Evolutionary conservation across 2,113 vertebrate genomes (phyloP).

Genomic region (Epinephelus lanceolatus): DNA sequence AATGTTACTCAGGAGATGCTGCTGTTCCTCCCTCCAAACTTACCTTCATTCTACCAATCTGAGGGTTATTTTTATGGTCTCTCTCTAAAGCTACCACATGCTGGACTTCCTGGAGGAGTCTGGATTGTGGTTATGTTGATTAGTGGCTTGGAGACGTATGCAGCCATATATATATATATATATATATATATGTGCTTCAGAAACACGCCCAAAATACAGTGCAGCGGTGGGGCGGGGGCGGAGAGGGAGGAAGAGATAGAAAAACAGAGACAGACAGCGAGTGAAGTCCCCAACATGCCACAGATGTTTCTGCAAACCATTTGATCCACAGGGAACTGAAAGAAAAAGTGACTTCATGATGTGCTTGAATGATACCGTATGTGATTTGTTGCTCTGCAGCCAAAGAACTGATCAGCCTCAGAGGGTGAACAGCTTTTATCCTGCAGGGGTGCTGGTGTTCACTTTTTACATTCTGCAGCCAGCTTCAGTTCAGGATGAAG

Average conservation of each 20-base stretch:
- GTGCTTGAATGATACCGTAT: constrained; percentile 33
- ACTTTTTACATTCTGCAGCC: not conserved
- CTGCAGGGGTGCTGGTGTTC: not conserved
- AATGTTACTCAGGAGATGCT: constrained; percentile 15
- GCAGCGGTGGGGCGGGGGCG: not conserved
- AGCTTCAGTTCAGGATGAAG: not conserved
- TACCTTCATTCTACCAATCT: constrained; percentile 25
- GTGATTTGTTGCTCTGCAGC: constrained; percentile 9
- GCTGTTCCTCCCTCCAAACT: constrained; percentile 13
- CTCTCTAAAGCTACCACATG: constrained; percentile 39
- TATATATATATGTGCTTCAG: constrained; percentile 39
- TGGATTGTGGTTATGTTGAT: constrained; percentile 73
- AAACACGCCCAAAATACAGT: constrained; percentile 72
- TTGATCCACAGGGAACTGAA: constrained; percentile 37
- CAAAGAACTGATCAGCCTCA: constrained; percentile 13
- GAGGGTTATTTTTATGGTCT: constrained; percentile 55
- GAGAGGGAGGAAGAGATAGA: constrained; percentile 22
- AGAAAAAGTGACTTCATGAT: constrained; percentile 40
- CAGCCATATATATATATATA: constrained; percentile 46
- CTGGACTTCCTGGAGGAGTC: constrained; percentile 59
- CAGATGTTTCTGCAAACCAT: constrained; percentile 62
- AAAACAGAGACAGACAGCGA: not conserved
- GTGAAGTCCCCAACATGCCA: constrained; percentile 54
- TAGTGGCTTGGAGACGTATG: constrained; percentile 65
- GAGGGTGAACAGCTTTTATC: not conserved